phyloP scores from a whole-genome alignment of 2,797 vertebrate species.

The Diglossa cyanea region DNA sequence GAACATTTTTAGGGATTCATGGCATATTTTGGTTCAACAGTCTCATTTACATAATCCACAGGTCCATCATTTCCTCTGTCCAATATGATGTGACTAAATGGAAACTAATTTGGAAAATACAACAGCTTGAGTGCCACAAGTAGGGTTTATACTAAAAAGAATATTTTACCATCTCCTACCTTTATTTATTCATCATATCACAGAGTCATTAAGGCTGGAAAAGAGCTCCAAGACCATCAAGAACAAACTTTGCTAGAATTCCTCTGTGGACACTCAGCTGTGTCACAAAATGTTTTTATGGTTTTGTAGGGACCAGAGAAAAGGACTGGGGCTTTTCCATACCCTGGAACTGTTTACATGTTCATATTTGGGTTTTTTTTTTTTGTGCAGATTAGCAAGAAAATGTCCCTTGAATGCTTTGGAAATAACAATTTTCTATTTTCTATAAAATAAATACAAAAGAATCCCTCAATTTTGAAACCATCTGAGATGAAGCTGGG shows the following conservation, averaged over 20 bases:
- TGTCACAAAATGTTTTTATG: not conserved
- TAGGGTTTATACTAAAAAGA: accelerated
- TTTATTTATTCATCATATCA: not conserved
- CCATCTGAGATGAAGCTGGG: not conserved
- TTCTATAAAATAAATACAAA: not conserved
- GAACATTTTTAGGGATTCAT: not conserved
- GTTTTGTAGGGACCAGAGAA: not conserved
- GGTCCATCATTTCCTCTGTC: no score
- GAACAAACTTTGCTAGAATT: not conserved
- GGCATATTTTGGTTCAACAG: not conserved
- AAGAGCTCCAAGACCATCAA: not conserved
- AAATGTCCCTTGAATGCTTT: not conserved
- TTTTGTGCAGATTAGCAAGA: not conserved
- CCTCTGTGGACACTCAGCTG: accelerated
- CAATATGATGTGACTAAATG: accelerated
- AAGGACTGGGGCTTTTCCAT: not conserved
- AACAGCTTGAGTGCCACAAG: not conserved
- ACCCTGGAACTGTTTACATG: accelerated
- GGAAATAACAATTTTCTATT: not conserved
- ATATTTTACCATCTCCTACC: not conserved
- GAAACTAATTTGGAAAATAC: not conserved
- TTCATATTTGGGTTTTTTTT: not conserved
- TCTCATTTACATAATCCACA: not conserved
- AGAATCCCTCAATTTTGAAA: not conserved
- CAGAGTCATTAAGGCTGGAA: not conserved